Percentiles rank a stretch among this genome's conserved stretches.
Conservation (phyloP, 2,113 vertebrate species). For the Malurus elegans region DNA sequence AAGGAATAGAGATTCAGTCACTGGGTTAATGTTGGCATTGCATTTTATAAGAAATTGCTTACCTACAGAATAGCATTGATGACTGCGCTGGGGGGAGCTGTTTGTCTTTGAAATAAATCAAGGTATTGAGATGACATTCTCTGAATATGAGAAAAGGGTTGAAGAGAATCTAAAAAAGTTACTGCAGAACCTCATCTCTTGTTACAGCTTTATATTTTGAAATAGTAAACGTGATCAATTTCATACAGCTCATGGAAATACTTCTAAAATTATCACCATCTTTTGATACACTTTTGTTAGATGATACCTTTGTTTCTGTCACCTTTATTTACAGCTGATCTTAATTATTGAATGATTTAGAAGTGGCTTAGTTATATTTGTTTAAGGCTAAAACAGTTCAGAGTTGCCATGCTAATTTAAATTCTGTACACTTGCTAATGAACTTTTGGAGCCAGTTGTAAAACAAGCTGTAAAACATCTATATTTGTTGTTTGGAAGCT, state of each 20-base stretch:
- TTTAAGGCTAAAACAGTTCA: not conserved
- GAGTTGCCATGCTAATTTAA: not conserved
- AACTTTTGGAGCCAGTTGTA: not conserved
- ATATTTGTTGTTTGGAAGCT: not conserved
- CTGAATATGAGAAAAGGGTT: not conserved
- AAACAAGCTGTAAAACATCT: not conserved
- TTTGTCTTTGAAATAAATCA: slow-evolving; percentile 20
- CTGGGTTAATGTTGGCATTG: not conserved
- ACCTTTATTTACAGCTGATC: not conserved
- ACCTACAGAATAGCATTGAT: not conserved
- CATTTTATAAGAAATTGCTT: not conserved
- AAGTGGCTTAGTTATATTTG: not conserved
- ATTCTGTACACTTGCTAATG: not conserved
- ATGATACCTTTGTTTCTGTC: not conserved
- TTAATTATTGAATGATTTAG: not conserved
- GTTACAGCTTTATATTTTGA: not conserved
- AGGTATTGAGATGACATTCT: not conserved
- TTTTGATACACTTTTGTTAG: not conserved
- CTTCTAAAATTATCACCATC: not conserved
- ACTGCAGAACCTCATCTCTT: not conserved
- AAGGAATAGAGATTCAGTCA: not conserved
- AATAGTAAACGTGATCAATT: not conserved
- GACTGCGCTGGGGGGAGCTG: slow-evolving; percentile 3
- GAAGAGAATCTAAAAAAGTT: not conserved
- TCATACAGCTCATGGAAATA: not conserved